Evolutionary conservation across 2,888 invertebrate species (phyloP).

Genomic region (Cryptops parisi): DNA sequence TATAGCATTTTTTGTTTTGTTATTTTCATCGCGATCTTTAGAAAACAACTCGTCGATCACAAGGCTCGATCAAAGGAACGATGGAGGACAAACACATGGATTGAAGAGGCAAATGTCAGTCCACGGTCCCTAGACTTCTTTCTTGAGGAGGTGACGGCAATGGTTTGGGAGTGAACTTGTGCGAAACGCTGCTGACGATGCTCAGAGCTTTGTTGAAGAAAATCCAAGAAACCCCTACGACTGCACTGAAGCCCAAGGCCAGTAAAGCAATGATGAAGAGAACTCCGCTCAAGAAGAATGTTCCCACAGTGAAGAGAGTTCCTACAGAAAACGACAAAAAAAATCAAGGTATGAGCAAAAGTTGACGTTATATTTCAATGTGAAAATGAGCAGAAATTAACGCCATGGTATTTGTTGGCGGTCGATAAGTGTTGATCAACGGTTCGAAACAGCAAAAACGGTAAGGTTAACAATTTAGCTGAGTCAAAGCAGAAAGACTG

Average conservation of each 20-base stretch:
- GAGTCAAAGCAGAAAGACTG: too few relatives aligned
- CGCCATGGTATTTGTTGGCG: too few relatives aligned
- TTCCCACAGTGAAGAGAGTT: constrained; percentile 4
- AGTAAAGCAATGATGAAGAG: constrained; percentile 4
- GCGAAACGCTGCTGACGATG: not conserved
- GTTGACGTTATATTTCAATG: too few relatives aligned
- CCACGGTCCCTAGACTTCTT: not conserved
- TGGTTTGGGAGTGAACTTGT: not conserved
- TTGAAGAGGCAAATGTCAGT: not conserved
- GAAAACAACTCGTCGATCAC: too few relatives aligned
- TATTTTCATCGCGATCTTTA: too few relatives aligned
- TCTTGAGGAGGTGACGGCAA: not conserved
- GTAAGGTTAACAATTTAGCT: too few relatives aligned
- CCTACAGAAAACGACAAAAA: constrained; percentile 1
- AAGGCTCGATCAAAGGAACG: not conserved
- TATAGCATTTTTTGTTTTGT: too few relatives aligned
- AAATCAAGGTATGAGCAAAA: too few relatives aligned
- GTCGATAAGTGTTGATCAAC: too few relatives aligned
- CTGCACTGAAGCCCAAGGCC: constrained; percentile 4
- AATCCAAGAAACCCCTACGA: not conserved
- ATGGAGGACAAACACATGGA: not conserved
- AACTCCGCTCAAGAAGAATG: constrained; percentile 5
- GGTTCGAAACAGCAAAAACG: too few relatives aligned
- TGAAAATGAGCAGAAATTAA: too few relatives aligned
- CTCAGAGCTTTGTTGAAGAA: constrained; percentile 7